Evolutionary conservation across 2,797 vertebrate genomes (phyloP).

Genomic region (Crocodylus rhombifer): DNA sequence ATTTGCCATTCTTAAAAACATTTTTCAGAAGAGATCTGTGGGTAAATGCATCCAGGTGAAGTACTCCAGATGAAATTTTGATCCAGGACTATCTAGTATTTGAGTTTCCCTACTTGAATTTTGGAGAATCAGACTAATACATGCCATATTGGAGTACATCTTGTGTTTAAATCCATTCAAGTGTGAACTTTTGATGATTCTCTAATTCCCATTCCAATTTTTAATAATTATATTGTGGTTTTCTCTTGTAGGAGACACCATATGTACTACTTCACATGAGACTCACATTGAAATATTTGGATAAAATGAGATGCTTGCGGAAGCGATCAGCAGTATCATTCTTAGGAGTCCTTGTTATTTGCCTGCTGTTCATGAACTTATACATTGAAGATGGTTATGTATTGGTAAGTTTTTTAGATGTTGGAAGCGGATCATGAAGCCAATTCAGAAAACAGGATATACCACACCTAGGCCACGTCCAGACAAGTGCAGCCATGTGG

Average conservation of each 20-base stretch:
- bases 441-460: not conserved
- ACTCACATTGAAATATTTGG: constrained; percentile 88
- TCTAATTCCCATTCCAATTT: not conserved
- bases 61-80: not conserved
- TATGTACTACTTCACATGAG: constrained; percentile 82
- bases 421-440: not conserved
- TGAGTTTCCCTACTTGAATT: not conserved
- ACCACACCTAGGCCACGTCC: too few relatives aligned
- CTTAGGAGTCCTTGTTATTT: constrained; percentile 93
- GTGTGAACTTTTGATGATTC: not conserved
- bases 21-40: not conserved
- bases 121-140: not conserved
- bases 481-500: too few relatives aligned
- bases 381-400: constrained; percentile 97
- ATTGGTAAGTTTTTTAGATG: constrained; percentile 85
- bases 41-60: not conserved
- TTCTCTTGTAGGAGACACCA: constrained; percentile 76
- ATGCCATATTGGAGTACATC: not conserved
- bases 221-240: not conserved
- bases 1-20: not conserved
- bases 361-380: constrained; percentile 95
- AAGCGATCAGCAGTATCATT: constrained; percentile 95
- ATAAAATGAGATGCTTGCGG: constrained; percentile 98
- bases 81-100: not conserved
- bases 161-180: not conserved